Percentiles rank a stretch among this genome's conserved stretches.
phyloP scores from a whole-genome alignment of 1,140 invertebrate species.

The Caenorhabditis latens region DNA sequence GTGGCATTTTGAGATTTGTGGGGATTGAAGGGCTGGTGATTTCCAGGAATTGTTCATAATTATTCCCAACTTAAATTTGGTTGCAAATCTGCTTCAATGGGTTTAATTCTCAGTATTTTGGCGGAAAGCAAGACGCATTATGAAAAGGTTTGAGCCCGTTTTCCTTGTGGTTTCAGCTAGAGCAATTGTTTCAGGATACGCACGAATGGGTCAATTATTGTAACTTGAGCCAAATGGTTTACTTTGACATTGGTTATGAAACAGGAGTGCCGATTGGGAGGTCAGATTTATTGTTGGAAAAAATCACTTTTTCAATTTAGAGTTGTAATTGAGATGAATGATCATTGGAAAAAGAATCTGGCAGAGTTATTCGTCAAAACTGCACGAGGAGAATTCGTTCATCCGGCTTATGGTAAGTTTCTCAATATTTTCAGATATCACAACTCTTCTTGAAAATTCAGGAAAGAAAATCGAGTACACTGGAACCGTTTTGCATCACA shows the following conservation, averaged over 20 bases:
- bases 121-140: constrained; percentile 40
- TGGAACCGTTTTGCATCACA: constrained; percentile 27
- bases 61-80: constrained; percentile 8
- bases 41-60: not conserved
- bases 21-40: not conserved
- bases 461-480: constrained; percentile 49
- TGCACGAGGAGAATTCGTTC: constrained; percentile 36
- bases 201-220: constrained; percentile 34
- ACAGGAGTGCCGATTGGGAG: constrained; percentile 30
- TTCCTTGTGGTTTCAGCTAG: not conserved
- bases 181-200: not conserved
- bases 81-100: constrained; percentile 32
- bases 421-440: too few relatives aligned
- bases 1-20: not conserved
- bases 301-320: not conserved
- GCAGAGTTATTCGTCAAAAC: constrained; percentile 23
- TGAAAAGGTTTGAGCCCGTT: not conserved
- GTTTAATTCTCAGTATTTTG: constrained; percentile 54
- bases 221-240: constrained; percentile 33
- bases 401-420: constrained; percentile 5
- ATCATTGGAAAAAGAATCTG: constrained; percentile 1
- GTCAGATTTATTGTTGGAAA: not conserved
- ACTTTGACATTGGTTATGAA: constrained; percentile 41
- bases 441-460: not conserved
- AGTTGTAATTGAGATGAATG: constrained; percentile 39